Conservation (phyloP, 2,888 invertebrate species). For the Schizaphis graminum region DNA sequence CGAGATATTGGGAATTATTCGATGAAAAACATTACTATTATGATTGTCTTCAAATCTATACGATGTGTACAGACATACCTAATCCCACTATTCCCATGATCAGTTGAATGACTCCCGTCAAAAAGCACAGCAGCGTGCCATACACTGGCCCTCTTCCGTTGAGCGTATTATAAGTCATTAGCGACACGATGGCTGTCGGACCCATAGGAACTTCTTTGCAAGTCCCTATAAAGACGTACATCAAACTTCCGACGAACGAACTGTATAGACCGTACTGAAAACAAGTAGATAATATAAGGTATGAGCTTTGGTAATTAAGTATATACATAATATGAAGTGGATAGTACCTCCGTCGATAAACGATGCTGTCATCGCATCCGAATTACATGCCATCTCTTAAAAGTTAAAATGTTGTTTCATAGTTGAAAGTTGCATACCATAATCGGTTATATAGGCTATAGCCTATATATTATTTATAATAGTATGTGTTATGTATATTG, state of each 20-base stretch:
- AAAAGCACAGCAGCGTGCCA: constrained; percentile 82
- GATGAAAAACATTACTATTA: too few relatives aligned
- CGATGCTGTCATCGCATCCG: neutral
- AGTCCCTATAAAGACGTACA: constrained; percentile 91
- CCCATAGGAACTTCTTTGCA: constrained; percentile 94
- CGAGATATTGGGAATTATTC: neutral
- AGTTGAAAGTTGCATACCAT: neutral
- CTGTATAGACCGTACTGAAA: constrained; percentile 90
- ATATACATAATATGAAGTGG: neutral
- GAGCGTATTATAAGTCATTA: constrained; percentile 85
- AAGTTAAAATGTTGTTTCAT: neutral
- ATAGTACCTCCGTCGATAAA: neutral
- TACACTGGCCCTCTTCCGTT: constrained; percentile 76
- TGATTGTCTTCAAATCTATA: neutral
- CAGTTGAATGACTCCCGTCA: constrained; percentile 82
- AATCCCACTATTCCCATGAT: constrained; percentile 87
- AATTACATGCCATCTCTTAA: neutral
- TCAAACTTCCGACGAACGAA: constrained; percentile 90
- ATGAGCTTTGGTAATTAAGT: neutral
- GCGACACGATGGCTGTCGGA: constrained; percentile 91
- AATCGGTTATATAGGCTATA: neutral
- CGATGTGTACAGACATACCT: constrained; percentile 72
- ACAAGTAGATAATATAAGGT: neutral
- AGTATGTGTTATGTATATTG: neutral
- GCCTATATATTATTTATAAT: neutral